Evolutionary conservation across 2,113 vertebrate genomes (phyloP).

Genomic region (Morone chrysops): DNA sequence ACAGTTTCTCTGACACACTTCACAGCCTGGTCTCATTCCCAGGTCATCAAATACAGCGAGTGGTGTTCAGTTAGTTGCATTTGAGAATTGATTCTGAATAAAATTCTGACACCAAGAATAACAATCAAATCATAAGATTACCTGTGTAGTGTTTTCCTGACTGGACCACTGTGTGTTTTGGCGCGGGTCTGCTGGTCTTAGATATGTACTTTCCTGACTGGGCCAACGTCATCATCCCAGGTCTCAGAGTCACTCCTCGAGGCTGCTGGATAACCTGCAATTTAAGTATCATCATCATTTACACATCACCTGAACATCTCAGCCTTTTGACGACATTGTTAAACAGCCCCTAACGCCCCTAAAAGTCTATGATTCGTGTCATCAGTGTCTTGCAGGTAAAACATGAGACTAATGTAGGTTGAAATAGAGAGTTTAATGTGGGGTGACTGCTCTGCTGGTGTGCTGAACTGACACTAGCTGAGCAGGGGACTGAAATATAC

Average conservation of each 20-base stretch:
- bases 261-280: conserved; percentile 38
- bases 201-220: conserved; percentile 20
- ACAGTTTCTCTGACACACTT: no score
- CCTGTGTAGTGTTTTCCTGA: conserved; percentile 48
- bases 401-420: no score
- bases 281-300: neutral
- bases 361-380: no score
- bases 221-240: conserved; percentile 3
- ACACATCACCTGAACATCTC: neutral
- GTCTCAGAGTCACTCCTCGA: conserved; percentile 15
- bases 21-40: no score
- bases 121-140: neutral
- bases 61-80: no score
- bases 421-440: no score
- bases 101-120: neutral
- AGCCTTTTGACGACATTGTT: neutral
- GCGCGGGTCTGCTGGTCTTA: conserved; percentile 21
- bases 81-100: neutral
- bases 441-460: no score
- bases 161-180: conserved; percentile 20
- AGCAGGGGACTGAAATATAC: no score
- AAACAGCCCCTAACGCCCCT: neutral
- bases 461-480: no score
- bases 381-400: no score
- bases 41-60: no score